Base-by-base conservation (phyloP, 2,797 vertebrate genomes). In the Numenius phaeopus region DNA sequence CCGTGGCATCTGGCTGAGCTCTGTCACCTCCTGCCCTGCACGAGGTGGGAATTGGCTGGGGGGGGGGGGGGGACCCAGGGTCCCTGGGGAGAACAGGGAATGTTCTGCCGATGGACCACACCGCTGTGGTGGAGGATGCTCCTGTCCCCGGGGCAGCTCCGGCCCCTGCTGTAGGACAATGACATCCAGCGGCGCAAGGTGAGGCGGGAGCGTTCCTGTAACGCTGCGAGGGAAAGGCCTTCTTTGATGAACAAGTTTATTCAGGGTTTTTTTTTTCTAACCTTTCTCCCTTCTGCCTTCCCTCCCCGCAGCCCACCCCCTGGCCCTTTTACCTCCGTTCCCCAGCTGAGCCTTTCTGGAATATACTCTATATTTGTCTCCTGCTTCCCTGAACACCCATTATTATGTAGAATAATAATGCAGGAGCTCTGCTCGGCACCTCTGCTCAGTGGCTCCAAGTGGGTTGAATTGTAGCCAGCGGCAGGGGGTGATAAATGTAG, bases 401-500 rank as follows among this genome's bases (percentile, higher is more conserved):
- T 97, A 96, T 94, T 64, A 93, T 89, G 76, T 72, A 46, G 95
- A 95, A 97, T 96, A 96, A 97, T 91, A 95, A 95, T n/a, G 90
- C 96, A 44, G 97, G 97, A 95, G 95, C 91, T 88, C 95, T 26
- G 95, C 97, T 98, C 96, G 80, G 97, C 96, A 97, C 98, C 98
- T 98, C 97, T 92, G 97, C 94, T 97, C 92, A 42, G 94, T 88
- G 96, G 87, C 97, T 97, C 78, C 59, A 87, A 96, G 97, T 97
- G 98, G 98, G 97, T 93, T 97, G 98, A 97, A 96, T 94, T 96
- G 96, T 97, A 96, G 97, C 98, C 78, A 9, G 97, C 94, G 69
- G 98, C 98, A 44, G 98, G 98, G 95, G 98, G 97, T 98, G 98
- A 98, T 98, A 98, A 98, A 98, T 98, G 98, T 93, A 97, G 90